phyloP scores from a whole-genome alignment of 1,140 invertebrate species.

The Pseudomyrmex cubaensis region DNA sequence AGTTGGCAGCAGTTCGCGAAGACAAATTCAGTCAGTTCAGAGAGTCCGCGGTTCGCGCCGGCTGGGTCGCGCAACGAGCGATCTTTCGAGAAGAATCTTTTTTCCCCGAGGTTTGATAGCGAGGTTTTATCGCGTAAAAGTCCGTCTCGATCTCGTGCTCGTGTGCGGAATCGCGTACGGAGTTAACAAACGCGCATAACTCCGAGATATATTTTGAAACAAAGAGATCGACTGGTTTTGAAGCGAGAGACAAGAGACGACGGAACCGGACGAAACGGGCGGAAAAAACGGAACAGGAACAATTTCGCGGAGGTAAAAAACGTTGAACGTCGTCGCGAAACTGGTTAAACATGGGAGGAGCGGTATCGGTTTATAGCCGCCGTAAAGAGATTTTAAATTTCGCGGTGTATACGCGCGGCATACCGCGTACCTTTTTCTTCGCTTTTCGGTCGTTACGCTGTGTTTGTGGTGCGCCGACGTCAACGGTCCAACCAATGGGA shows the following conservation, averaged over 20 bases:
- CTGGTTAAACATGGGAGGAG: slow-evolving; percentile 80
- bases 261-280: slow-evolving; percentile 11
- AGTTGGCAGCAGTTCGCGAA: no score
- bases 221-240: not conserved
- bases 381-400: slow-evolving; percentile 84
- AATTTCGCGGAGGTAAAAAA: slow-evolving; percentile 78
- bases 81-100: no score
- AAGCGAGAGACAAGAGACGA: not conserved
- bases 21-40: no score
- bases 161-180: not conserved
- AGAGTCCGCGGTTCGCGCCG: no score
- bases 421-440: slow-evolving; percentile 38
- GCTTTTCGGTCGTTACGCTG: slow-evolving; percentile 40
- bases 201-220: not conserved
- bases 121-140: no score
- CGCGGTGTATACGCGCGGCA: slow-evolving; percentile 76
- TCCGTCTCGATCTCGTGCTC: not conserved
- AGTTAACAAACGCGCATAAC: not conserved
- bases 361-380: slow-evolving; percentile 82
- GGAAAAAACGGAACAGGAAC: slow-evolving; percentile 76
- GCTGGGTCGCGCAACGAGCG: no score
- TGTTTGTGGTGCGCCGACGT: slow-evolving; percentile 29
- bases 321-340: slow-evolving; percentile 64
- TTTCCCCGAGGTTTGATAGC: not conserved
- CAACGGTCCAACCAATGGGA: slow-evolving; percentile 31